Evolutionary conservation across 2,888 invertebrate genomes (phyloP).

Genomic region (Mesorhabditis belari): DNA sequence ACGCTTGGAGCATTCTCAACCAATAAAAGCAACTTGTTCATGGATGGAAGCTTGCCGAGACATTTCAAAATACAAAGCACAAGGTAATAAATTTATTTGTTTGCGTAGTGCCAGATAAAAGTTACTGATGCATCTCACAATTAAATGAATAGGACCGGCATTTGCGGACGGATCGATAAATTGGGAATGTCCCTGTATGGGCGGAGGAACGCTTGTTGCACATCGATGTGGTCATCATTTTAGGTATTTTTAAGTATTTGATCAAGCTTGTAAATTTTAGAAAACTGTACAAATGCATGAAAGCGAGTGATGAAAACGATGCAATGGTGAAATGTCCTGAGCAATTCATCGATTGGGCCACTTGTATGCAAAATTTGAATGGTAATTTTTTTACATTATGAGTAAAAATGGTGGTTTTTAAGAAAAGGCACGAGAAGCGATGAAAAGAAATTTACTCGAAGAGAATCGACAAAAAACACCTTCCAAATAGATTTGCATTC

Average conservation of each 20-base stretch:
- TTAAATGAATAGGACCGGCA: conserved; percentile 14
- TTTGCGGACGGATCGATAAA: conserved; percentile 26
- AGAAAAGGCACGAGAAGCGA: too few species aligned
- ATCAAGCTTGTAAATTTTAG: conserved; percentile 12
- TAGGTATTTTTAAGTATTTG: neutral
- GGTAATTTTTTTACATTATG: too few species aligned
- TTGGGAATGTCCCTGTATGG: conserved; percentile 34
- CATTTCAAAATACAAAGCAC: too few species aligned
- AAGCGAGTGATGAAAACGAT: conserved; percentile 17
- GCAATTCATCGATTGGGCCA: conserved; percentile 29
- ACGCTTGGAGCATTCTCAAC: too few species aligned
- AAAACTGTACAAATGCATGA: conserved; percentile 26
- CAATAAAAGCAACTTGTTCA: too few species aligned
- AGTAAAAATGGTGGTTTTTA: too few species aligned
- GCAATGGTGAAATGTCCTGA: conserved; percentile 22
- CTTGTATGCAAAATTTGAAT: conserved; percentile 31
- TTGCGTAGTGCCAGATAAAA: neutral
- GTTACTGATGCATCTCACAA: neutral
- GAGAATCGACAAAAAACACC: too few species aligned
- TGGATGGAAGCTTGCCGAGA: too few species aligned
- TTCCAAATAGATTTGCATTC: too few species aligned
- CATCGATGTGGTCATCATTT: conserved; percentile 10
- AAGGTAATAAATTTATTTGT: neutral
- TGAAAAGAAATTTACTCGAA: too few species aligned
- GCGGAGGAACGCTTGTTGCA: conserved; percentile 24